Evolutionary conservation across 1,140 invertebrate species (phyloP).

Genomic region (Copidosoma floridanum): DNA sequence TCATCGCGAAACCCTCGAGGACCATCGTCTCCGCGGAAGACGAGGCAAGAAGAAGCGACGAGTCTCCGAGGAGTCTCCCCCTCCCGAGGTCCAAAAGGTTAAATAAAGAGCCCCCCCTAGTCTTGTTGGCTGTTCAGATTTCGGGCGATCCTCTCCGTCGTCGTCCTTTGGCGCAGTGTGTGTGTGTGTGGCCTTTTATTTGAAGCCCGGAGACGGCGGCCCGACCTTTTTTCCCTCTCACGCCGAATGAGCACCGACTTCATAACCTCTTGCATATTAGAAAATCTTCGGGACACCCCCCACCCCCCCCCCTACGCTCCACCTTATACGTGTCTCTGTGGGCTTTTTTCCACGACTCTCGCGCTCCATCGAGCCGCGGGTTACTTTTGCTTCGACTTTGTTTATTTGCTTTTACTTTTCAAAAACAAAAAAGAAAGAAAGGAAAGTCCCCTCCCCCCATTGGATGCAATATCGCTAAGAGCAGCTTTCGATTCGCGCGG

Average conservation of each 20-base stretch:
- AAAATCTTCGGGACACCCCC: no score
- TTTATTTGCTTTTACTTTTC: no score
- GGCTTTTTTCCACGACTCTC: no score
- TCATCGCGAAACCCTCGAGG: constrained; percentile 11
- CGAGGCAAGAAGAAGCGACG: no score
- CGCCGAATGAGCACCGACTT: not conserved
- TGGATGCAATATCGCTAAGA: no score
- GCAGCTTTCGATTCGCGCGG: no score
- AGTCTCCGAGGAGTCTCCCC: constrained; percentile 2
- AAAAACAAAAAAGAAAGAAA: no score
- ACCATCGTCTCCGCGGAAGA: constrained; percentile 5
- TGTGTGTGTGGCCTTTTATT: not conserved
- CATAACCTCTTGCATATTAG: not conserved
- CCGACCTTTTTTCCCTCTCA: not conserved
- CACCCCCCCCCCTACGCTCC: no score
- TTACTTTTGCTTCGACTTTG: no score
- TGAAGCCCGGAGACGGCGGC: not conserved
- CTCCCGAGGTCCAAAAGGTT: not conserved
- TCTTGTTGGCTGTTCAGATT: constrained; percentile 25
- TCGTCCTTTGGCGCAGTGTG: not conserved
- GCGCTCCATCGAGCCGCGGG: no score
- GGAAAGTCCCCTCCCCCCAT: no score
- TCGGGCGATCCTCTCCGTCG: constrained; percentile 12
- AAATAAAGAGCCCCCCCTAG: constrained; percentile 12
- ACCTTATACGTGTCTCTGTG: not conserved